Conservation (phyloP, 92 coral and sea anemone species). For the Plumapathes pennacea region DNA sequence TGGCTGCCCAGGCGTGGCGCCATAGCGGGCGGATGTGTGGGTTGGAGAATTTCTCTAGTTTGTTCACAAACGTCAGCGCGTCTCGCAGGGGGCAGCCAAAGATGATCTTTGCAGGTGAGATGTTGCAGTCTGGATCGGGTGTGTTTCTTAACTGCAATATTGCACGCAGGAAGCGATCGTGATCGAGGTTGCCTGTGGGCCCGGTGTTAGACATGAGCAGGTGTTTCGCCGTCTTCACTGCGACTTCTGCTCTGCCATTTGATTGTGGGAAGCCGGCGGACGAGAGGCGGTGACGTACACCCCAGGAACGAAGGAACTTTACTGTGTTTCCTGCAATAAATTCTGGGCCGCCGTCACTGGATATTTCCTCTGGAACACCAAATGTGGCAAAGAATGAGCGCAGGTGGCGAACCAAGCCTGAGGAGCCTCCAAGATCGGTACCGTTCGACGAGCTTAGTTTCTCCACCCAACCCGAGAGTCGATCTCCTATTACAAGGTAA, state of each 20-base stretch:
- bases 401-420: constrained; percentile 48
- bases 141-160: constrained; percentile 54
- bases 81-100: constrained; percentile 29
- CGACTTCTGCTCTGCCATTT: constrained; percentile 46
- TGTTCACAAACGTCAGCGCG: constrained; percentile 31
- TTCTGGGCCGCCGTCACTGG: constrained; percentile 65
- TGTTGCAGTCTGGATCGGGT: constrained; percentile 48
- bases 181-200: constrained; percentile 52
- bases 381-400: constrained; percentile 10
- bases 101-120: constrained; percentile 38
- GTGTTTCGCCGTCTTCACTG: constrained; percentile 34
- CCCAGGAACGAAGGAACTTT: constrained; percentile 47
- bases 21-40: constrained; percentile 47
- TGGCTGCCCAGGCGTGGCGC: constrained; percentile 55
- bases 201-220: constrained; percentile 40
- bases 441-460: constrained; percentile 51
- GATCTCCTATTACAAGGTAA: no score
- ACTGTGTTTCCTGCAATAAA: constrained; percentile 44
- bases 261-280: constrained; percentile 52
- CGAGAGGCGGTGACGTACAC: constrained; percentile 42
- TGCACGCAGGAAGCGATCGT: constrained; percentile 57
- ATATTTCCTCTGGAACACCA: constrained; percentile 51
- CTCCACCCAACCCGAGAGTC: constrained; percentile 68
- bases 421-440: constrained; percentile 47
- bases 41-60: constrained; percentile 48